Evolutionary conservation across 2,797 vertebrate genomes (phyloP).

Genomic region (Enteromius unitaeniatus): DNA sequence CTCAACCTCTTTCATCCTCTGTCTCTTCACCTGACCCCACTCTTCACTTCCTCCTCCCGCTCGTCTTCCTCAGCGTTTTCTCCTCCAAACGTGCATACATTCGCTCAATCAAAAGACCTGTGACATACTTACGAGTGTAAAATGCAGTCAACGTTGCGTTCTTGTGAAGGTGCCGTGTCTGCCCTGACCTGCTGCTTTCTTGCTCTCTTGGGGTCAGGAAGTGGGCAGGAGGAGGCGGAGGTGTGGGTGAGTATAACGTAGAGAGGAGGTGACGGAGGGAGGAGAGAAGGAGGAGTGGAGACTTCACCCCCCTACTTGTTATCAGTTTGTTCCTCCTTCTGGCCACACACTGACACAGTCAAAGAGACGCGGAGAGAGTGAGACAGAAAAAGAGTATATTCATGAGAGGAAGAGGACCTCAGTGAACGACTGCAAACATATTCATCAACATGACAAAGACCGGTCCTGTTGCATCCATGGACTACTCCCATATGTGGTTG

Average conservation of each 20-base stretch:
- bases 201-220: slow-evolving; percentile 45
- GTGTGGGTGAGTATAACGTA: slow-evolving; percentile 50
- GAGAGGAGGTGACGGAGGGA: slow-evolving; percentile 50
- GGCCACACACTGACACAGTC: slow-evolving; percentile 35
- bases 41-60: slow-evolving; percentile 39
- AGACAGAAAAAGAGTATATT: slow-evolving; percentile 44
- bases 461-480: slow-evolving; percentile 77
- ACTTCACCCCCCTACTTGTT: slow-evolving; percentile 35
- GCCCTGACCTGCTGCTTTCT: slow-evolving; percentile 46
- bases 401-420: slow-evolving; percentile 35
- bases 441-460: slow-evolving; percentile 74
- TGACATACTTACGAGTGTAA: background rate
- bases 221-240: slow-evolving; percentile 48
- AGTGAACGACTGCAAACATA: slow-evolving; percentile 52
- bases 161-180: background rate
- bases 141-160: background rate
- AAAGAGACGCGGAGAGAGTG: slow-evolving; percentile 26
- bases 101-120: background rate
- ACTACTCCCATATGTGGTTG: slow-evolving; percentile 82
- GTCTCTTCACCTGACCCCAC: slow-evolving; percentile 36
- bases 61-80: slow-evolving; percentile 32
- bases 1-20: slow-evolving; percentile 18
- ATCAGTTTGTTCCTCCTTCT: slow-evolving; percentile 59
- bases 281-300: slow-evolving; percentile 57
- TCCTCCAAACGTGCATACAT: background rate